Base-by-base conservation (phyloP, 2,797 vertebrate species). In the Coregonus sp. region DNA sequence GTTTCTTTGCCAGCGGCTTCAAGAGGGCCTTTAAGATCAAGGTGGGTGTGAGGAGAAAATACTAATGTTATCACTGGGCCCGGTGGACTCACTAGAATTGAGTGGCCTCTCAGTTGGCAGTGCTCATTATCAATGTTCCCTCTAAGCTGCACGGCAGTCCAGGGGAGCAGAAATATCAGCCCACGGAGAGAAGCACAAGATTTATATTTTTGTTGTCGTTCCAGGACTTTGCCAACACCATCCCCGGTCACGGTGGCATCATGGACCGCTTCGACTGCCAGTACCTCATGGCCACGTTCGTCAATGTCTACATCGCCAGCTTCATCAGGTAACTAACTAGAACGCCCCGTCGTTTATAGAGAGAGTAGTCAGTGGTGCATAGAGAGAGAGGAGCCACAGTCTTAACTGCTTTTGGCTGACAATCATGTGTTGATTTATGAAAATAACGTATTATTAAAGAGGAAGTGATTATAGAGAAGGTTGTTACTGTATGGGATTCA, bases 191-290 rank as follows among this genome's bases (percentile, higher is more conserved):
- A 47, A 47, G 11, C 40, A 47, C 40, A 3, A 47, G 40, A 47
- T 47, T 47, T 11, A 11, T 11, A 11, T 47, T 47, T 18, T 5
- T 72, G 68, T 16, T 61, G 9, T 75, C 59, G 16, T 66, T 75
- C 35, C 89, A 99, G 98, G 98, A 99, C 86, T 99, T 99, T 90
- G 98, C 98, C 86, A 96, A 98, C 92, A 99, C 98, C 15, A 99
- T 99, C 83, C 98, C 98, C 0, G 98, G 98, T 3, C 98, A 99
- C 0, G 98, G 98, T 5, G 98, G 98, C 14, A 99, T 99, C 79
- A 99, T 99, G 98, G 98, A 99, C 82, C 94, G 98, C 63, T 99
- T 99, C 1, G 98, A 99, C 94, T 99, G 98, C 82, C 98, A 99
- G 89, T 99, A 99, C 88, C 94, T 99, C 86, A 99, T 99, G 98